These are phyloP conservation scores for Conopomorpha cramerella DNA, from an alignment of 1,140 invertebrate genomes.

Conservation along the genomic window DNA sequence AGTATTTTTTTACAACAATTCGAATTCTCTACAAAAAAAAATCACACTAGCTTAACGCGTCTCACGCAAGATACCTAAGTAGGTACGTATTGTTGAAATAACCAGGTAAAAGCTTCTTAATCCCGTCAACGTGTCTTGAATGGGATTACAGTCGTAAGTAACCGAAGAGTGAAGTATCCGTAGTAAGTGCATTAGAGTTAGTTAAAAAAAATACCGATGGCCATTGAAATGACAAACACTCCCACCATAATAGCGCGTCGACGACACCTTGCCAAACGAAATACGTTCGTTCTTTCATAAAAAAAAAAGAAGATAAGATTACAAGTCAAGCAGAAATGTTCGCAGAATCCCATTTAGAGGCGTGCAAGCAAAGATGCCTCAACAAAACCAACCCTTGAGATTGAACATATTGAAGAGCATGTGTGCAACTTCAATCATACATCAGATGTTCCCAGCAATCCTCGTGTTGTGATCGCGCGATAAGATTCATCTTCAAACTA, in stretches of 20 bases:
- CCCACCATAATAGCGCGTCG: conserved; percentile 26
- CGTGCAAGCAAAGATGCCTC: conserved; percentile 50
- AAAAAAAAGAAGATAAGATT: conserved; percentile 54
- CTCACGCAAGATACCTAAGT: background rate
- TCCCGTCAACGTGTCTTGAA: background rate
- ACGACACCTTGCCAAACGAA: conserved; percentile 28
- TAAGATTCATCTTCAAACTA: background rate
- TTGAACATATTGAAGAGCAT: conserved; percentile 30
- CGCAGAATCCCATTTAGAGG: conserved; percentile 40
- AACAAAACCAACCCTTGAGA: conserved; percentile 31
- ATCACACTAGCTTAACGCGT: too few relatives aligned
- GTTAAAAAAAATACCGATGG: background rate
- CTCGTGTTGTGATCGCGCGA: too few relatives aligned
- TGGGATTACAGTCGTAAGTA: background rate
- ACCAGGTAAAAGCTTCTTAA: background rate
- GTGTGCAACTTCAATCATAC: background rate
- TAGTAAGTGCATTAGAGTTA: background rate
- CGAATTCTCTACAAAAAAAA: too few relatives aligned
- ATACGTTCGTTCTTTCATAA: conserved; percentile 20
- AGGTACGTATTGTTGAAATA: background rate
- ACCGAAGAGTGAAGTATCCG: background rate
- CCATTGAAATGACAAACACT: background rate
- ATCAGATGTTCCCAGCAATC: background rate
- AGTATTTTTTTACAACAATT: too few relatives aligned
- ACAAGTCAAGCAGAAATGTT: conserved; percentile 25